Conservation (phyloP, 2,797 vertebrate species). For the Moxostoma hubbsi region DNA sequence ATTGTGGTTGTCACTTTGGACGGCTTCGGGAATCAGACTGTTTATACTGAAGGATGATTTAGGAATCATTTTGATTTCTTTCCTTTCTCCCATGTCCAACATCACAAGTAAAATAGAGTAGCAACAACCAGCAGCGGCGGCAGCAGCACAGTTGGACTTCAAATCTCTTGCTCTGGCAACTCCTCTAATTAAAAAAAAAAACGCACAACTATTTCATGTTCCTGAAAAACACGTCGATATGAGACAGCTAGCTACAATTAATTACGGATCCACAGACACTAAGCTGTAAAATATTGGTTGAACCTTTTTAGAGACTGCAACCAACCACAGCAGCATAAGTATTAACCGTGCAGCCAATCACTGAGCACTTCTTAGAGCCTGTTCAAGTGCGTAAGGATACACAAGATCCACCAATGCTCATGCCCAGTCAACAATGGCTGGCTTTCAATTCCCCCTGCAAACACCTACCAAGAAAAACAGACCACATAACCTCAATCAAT, state of each 20-base stretch:
- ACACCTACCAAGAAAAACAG: constrained; percentile 68
- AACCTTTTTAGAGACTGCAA: constrained; percentile 84
- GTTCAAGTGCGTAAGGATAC: constrained; percentile 73
- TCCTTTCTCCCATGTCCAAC: constrained; percentile 99
- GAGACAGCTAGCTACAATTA: constrained; percentile 96
- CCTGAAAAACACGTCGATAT: constrained; percentile 85
- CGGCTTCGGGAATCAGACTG: constrained; percentile 97
- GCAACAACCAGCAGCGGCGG: constrained; percentile 72
- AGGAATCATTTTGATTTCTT: constrained; percentile 98
- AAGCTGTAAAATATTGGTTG: constrained; percentile 91
- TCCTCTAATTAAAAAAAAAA: constrained; percentile 84
- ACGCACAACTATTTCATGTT: constrained; percentile 90
- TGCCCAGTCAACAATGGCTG: constrained; percentile 67
- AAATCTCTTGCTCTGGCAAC: constrained; percentile 82
- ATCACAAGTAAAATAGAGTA: constrained; percentile 86
- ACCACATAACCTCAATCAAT: constrained; percentile 71
- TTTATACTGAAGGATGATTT: constrained; percentile 99
- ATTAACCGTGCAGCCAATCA: constrained; percentile 85
- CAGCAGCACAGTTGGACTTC: constrained; percentile 86
- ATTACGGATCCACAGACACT: constrained; percentile 94
- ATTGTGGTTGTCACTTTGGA: constrained; percentile 87
- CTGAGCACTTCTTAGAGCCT: constrained; percentile 63
- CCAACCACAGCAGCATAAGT: constrained; percentile 90
- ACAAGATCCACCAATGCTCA: constrained; percentile 66
- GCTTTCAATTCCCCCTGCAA: constrained; percentile 65